Conservation (phyloP, 2,113 vertebrate species). For the Hydropotes inermis region DNA sequence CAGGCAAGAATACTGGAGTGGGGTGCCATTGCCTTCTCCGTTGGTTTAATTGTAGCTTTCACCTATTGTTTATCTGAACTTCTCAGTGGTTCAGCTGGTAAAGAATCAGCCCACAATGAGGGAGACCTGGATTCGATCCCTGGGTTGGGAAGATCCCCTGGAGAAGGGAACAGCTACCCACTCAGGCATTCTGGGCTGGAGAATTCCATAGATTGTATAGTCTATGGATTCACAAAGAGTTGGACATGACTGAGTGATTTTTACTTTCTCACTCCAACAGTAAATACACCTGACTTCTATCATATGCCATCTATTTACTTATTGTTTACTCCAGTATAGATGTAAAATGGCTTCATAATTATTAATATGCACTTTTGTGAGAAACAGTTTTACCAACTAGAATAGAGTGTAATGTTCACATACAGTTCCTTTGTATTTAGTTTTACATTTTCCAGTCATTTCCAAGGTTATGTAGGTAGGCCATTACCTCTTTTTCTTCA, state of each 20-base stretch:
- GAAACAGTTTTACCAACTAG: neutral
- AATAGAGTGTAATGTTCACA: too few relatives aligned
- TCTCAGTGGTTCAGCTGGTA: neutral
- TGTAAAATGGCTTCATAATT: neutral
- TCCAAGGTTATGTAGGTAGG: neutral
- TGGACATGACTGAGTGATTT: fast-evolving
- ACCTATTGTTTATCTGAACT: neutral
- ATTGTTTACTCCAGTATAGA: neutral
- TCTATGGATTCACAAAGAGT: neutral
- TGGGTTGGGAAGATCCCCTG: neutral
- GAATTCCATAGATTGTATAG: neutral
- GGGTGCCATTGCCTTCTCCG: too few relatives aligned
- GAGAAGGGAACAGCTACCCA: neutral
- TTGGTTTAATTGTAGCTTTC: neutral
- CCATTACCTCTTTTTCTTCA: neutral
- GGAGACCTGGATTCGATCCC: neutral
- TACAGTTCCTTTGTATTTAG: neutral
- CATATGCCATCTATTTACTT: neutral
- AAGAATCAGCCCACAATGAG: neutral
- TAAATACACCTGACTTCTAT: neutral
- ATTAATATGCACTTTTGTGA: neutral
- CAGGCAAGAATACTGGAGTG: too few relatives aligned
- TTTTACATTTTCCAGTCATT: neutral
- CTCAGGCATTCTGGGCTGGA: neutral
- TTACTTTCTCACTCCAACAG: neutral